Evolutionary conservation across 1,140 invertebrate genomes (phyloP).

Genomic region (Anoplolepis gracilipes): DNA sequence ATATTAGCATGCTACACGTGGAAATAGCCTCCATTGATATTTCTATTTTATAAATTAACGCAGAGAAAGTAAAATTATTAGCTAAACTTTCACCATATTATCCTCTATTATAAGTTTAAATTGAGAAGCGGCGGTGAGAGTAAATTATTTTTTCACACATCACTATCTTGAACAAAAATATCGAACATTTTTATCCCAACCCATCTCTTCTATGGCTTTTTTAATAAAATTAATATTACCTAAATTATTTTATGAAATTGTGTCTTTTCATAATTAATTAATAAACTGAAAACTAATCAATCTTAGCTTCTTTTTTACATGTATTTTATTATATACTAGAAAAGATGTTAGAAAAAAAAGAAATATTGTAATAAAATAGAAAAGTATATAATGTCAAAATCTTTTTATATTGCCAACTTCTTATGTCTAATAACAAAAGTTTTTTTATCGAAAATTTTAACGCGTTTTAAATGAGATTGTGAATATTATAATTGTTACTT

Average conservation of each 20-base stretch:
- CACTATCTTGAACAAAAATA: not conserved
- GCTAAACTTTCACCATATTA: not conserved
- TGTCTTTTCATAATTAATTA: not conserved
- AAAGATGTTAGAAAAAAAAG: not conserved
- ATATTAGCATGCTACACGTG: not conserved
- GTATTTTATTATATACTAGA: not conserved
- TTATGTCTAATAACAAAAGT: conserved; percentile 1
- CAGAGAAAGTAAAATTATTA: not conserved
- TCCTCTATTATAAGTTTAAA: not conserved
- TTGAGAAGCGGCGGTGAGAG: not conserved
- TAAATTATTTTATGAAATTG: not conserved
- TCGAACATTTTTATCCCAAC: not conserved
- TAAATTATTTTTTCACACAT: not conserved
- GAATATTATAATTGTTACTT: not conserved
- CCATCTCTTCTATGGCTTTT: not conserved
- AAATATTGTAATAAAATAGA: not conserved
- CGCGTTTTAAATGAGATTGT: not conserved
- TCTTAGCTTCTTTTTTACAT: not conserved
- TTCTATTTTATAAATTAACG: not conserved
- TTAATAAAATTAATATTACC: not conserved
- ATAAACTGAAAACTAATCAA: not conserved
- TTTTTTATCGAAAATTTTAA: not conserved
- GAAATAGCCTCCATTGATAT: not conserved
- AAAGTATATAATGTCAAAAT: conserved; percentile 14
- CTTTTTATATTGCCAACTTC: not conserved